phyloP scores from a whole-genome alignment of 2,888 invertebrate genomes.

The Lydus trimaculatus region DNA sequence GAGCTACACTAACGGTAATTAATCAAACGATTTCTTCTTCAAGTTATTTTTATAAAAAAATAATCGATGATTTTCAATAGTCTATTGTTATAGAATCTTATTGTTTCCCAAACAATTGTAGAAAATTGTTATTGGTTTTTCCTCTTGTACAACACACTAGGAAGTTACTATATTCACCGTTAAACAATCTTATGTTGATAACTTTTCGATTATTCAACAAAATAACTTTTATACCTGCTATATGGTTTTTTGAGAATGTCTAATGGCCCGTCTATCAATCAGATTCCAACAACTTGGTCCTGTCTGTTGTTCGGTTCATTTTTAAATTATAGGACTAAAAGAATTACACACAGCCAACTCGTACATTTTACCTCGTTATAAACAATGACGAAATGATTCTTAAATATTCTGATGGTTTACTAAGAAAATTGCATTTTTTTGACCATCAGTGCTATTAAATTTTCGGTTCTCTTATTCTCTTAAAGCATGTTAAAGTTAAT shows the following conservation, averaged over 20 bases:
- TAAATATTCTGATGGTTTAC: constrained; percentile 35
- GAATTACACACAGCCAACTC: constrained; percentile 31
- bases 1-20: not conserved
- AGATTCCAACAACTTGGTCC: constrained; percentile 37
- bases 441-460: constrained; percentile 14
- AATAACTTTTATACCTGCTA: constrained; percentile 22
- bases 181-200: constrained; percentile 16
- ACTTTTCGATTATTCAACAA: not conserved
- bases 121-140: not conserved
- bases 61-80: constrained; percentile 1
- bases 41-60: not conserved
- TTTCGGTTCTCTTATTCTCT: too few species aligned
- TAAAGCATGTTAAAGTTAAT: not conserved
- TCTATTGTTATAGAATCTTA: not conserved
- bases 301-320: constrained; percentile 41
- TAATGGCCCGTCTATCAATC: constrained; percentile 39
- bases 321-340: constrained; percentile 43
- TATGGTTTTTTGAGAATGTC: constrained; percentile 36
- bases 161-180: constrained; percentile 22
- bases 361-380: constrained; percentile 43
- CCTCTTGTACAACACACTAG: not conserved
- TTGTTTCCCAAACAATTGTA: not conserved
- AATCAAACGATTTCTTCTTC: not conserved
- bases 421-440: constrained; percentile 40
- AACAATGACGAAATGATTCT: constrained; percentile 47